Conservation (phyloP, 1,140 invertebrate genomes). For the Drosophila fuyamai region DNA sequence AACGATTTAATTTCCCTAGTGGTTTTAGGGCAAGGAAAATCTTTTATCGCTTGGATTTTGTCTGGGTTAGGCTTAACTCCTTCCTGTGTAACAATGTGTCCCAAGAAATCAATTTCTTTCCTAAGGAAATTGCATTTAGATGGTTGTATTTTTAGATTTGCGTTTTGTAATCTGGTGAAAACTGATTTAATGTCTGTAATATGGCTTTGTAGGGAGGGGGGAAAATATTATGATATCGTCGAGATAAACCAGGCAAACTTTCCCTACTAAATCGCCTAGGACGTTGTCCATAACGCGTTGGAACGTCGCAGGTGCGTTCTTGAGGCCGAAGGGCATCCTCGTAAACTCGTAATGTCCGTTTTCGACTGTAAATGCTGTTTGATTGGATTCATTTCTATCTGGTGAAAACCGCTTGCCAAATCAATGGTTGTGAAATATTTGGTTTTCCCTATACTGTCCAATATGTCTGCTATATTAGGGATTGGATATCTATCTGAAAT, state of each 20-base stretch:
- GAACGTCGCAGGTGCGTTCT: slow-evolving; percentile 11
- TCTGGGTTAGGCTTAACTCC: slow-evolving; percentile 1
- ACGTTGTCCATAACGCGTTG: slow-evolving; percentile 16
- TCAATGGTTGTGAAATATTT: slow-evolving; percentile 4
- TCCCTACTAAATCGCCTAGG: slow-evolving; percentile 3
- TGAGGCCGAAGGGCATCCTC: slow-evolving; percentile 20
- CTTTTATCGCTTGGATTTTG: slow-evolving; percentile 5
- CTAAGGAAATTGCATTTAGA: background rate
- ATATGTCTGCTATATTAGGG: background rate
- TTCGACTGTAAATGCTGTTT: slow-evolving; percentile 8
- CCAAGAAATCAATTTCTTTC: slow-evolving; percentile 5
- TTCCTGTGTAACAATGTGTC: slow-evolving; percentile 7
- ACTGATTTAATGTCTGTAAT: slow-evolving; percentile 15
- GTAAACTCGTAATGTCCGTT: slow-evolving; percentile 17
- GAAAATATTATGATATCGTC: slow-evolving; percentile 5
- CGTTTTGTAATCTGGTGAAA: slow-evolving; percentile 14
- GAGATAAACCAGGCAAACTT: slow-evolving; percentile 2
- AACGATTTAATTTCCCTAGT: slow-evolving; percentile 14
- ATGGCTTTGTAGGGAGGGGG: slow-evolving; percentile 12
- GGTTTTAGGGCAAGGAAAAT: slow-evolving; percentile 14
- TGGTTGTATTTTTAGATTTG: slow-evolving; percentile 18
- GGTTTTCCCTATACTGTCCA: background rate
- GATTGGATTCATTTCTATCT: slow-evolving; percentile 4
- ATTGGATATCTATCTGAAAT: slow-evolving; percentile 6
- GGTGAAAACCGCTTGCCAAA: slow-evolving; percentile 5